phyloP scores from a whole-genome alignment of 2,888 invertebrate species.

The Himalopsyche tibetana region DNA sequence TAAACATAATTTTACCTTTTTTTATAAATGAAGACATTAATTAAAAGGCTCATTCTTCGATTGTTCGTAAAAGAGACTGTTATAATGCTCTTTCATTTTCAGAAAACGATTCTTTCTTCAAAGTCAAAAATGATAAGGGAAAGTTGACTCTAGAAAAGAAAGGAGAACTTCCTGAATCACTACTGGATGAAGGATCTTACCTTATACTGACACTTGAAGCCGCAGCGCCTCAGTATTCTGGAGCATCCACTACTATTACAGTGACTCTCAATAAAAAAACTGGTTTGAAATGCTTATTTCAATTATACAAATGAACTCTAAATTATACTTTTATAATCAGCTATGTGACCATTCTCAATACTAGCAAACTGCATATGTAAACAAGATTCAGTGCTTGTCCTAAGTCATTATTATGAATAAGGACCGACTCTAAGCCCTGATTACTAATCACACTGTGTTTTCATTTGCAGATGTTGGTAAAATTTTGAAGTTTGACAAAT shows the following conservation, averaged over 20 bases:
- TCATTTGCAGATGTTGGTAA: too few relatives aligned
- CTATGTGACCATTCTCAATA: too few relatives aligned
- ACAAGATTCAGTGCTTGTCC: too few relatives aligned
- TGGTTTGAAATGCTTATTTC: too few relatives aligned
- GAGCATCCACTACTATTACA: neutral
- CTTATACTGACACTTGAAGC: constrained; percentile 28
- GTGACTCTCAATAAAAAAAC: neutral
- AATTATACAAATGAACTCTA: too few relatives aligned
- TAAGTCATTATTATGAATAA: too few relatives aligned
- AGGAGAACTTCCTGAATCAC: constrained; percentile 34
- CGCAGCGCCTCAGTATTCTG: neutral
- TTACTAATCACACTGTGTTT: too few relatives aligned
- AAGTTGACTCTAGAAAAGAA: neutral
- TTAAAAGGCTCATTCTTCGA: neutral
- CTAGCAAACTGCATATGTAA: too few relatives aligned
- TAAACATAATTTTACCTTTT: too few relatives aligned
- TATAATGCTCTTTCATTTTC: constrained; percentile 28
- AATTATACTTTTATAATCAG: too few relatives aligned
- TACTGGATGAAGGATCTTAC: constrained; percentile 49
- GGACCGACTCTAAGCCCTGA: too few relatives aligned
- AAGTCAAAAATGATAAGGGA: neutral
- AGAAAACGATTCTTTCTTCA: constrained; percentile 57
- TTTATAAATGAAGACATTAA: neutral
- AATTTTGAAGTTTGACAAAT: too few relatives aligned
- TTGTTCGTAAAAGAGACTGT: neutral